Evolutionary conservation across 2,113 vertebrate species (phyloP), one percentile per base, ranked within the genome.

Genomic region (Leptocoma aspasia): DNA sequence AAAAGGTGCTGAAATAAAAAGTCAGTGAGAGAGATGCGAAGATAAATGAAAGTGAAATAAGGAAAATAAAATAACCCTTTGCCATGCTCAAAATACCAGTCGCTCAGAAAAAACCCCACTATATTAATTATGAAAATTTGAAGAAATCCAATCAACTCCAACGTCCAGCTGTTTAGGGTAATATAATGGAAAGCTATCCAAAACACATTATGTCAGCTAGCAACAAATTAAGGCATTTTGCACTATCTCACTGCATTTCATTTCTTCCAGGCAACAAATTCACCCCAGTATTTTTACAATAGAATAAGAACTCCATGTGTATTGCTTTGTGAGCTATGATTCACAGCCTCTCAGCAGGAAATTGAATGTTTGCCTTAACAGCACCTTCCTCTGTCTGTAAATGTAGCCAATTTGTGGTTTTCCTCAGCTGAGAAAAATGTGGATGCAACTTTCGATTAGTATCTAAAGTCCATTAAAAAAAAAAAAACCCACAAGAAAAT

Each of bases 41-140:
- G 85, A 82, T 72, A 91, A 89, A 87, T 53, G 53, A 76, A 53
- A 80, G 80, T 77, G 72, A 92, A 94, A 93, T 57, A 86, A 89
- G 37, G 26, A 90, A 65, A 95, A 86, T 10, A 92, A 92, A 90
- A 81, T 42, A 92, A 77, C 45, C 30, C 50, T 86, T 91, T 86
- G 14, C 66, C 94, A 78, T 88, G 33, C 76, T 79, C 56, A 47
- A 94, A 83, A 89, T 77, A 76, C 68, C 27, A 35, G 83, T 84
- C 28, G 30, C 47, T 79, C 52, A 69, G 50, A 85, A 68, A 69
- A 89, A 82, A 19, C 3, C 2, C 7, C 9, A 22, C 42, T 76
- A 45, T 95, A 90, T 95, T 97, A 95, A 97, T 97, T 96, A 96
- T 82, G 73, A 97, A 92, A 95, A 92, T 87, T 35, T 69, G 42